phyloP scores from a whole-genome alignment of 1,140 invertebrate genomes.

The Araneus ventricosus region DNA sequence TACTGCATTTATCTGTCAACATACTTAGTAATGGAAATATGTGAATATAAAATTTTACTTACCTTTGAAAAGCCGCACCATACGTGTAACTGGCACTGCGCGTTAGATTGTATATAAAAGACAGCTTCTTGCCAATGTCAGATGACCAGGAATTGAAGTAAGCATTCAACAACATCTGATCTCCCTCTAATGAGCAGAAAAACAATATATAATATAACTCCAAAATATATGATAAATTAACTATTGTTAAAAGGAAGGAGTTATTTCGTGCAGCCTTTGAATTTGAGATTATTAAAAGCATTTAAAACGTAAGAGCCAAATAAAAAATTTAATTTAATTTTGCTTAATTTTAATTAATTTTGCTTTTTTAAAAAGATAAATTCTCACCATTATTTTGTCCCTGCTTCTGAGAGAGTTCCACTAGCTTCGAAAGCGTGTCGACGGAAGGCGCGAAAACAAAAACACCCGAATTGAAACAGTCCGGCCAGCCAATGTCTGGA shows the following conservation, averaged over 20 bases:
- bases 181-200: slow-evolving; percentile 83
- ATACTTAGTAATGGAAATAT: neutral
- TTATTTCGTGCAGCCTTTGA: no score
- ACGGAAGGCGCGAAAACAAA: slow-evolving; percentile 94
- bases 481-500: slow-evolving; percentile 97
- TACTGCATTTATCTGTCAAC: neutral
- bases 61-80: slow-evolving; percentile 98
- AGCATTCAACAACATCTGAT: slow-evolving; percentile 96
- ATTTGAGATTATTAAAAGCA: no score
- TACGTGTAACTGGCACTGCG: slow-evolving; percentile 97
- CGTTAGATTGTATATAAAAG: slow-evolving; percentile 98
- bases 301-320: no score
- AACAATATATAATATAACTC: neutral
- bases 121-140: slow-evolving; percentile 95
- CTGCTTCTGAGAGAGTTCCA: slow-evolving; percentile 86
- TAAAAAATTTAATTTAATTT: no score
- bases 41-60: slow-evolving; percentile 80
- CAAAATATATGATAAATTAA: neutral
- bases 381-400: slow-evolving; percentile 92
- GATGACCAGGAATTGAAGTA: slow-evolving; percentile 96
- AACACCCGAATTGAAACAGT: slow-evolving; percentile 95
- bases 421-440: slow-evolving; percentile 89
- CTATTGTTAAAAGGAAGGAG: neutral
- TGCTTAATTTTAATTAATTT: no score
- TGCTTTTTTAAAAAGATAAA: no score